Base-by-base conservation (phyloP, 2,113 vertebrate species). In the Garra rufa region DNA sequence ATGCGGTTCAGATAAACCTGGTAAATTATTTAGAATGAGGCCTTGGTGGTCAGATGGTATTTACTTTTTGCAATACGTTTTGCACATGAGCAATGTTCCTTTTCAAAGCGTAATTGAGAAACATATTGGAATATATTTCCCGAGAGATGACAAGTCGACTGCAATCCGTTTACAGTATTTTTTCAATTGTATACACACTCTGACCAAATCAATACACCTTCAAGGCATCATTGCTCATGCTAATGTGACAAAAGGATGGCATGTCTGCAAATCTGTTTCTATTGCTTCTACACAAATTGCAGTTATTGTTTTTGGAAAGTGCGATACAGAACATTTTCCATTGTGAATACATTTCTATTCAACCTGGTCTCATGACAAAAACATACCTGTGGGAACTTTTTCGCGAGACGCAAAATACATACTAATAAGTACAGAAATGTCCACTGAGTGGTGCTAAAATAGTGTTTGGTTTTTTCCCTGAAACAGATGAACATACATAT, bases 131-230 rank as follows among this genome's bases (percentile, higher is more conserved):
- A 73, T 73, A 44, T 43, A 73, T 73, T 73, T 73, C 41, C 69
- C 74, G 21, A 76, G 48, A 55, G 74, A 76, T 55, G n/a, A 6
- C 38, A 44, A 71, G 6, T 24, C 21, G 24, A 24, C 6, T 71
- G 67, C 34, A 75, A 10, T 75, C 74, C 10, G 0, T 34, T 76
- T 55, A 19, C 38, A 71, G 9, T 44, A 5, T 6, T 70, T 21
- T n/a, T n/a, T 9, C 13, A 55, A 59, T 41, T 57, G 6, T 11
- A 77, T 38, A 5, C 67, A 41, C 11, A 71, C 69, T 71, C 7
- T 71, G 41, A 46, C n/a, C 19, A 73, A 26, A 73, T 46, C 70
- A 73, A 73, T 73, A 73, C 70, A 71, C 6, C 69, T 73, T n/a
- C 11, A 46, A 44, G n/a, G 11, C 41, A 46, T 26, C 41, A 46